Conservation (phyloP, 2,888 invertebrate species). For the Meganola albula region DNA sequence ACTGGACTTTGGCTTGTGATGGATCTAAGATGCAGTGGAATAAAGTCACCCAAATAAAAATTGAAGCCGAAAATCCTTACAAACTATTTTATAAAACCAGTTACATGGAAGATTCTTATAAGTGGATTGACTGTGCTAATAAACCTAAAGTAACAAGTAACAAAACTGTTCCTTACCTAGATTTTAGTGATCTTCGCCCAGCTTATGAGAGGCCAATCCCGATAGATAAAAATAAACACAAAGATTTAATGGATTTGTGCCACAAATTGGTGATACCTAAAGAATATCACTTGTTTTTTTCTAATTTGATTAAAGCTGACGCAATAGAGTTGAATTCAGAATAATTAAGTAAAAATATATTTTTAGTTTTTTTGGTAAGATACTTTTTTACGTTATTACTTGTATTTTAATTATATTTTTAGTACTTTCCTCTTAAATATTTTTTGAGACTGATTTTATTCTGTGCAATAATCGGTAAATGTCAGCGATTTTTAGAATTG, state of each 20-base stretch:
- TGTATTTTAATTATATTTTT: neutral
- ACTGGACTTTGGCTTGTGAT: neutral
- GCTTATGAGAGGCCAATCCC: neutral
- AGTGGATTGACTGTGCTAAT: neutral
- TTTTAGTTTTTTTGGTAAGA: too few species aligned
- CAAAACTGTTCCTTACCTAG: neutral
- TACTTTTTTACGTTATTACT: too few species aligned
- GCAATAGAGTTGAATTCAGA: neutral
- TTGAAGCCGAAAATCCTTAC: neutral
- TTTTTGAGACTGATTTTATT: neutral
- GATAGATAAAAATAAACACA: conserved; percentile 4
- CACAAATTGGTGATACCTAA: conserved; percentile 1
- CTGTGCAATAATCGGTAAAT: neutral
- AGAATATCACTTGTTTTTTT: conserved; percentile 3
- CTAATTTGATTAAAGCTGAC: neutral
- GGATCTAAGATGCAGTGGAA: conserved; percentile 4
- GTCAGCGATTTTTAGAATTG: neutral
- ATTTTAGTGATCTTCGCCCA: neutral
- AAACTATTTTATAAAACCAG: neutral
- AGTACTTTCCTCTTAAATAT: neutral
- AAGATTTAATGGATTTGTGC: conserved; percentile 3
- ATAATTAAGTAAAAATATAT: too few species aligned
- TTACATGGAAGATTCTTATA: neutral
- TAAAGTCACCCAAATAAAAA: neutral
- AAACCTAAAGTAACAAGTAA: neutral